Conservation (phyloP, 64 coral and sea anemone species). For the Montipora efflorescens region DNA sequence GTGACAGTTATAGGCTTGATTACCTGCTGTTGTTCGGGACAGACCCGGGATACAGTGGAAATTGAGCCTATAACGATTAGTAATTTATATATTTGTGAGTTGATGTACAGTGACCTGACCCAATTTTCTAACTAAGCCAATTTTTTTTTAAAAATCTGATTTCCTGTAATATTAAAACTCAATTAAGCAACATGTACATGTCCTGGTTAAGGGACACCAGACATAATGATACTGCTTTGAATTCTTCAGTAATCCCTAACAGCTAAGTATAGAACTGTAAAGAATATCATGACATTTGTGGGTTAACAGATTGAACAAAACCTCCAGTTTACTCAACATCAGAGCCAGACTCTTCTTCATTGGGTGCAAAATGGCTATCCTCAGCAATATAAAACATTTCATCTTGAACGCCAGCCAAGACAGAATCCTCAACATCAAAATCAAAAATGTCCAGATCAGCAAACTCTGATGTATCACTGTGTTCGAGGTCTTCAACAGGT, state of each 20-base stretch:
- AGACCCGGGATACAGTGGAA: too few relatives aligned
- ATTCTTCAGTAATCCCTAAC: neutral
- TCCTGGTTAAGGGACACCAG: neutral
- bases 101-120: too few relatives aligned
- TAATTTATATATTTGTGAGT: too few relatives aligned
- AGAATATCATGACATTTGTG: conserved; percentile 9
- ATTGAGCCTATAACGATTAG: too few relatives aligned
- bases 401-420: conserved; percentile 9
- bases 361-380: neutral
- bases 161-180: too few relatives aligned
- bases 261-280: conserved; percentile 10
- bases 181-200: too few relatives aligned
- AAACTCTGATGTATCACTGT: conserved; percentile 22
- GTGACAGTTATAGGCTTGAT: too few relatives aligned
- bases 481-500: conserved; percentile 9
- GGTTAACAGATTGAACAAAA: conserved; percentile 8
- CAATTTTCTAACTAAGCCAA: too few relatives aligned
- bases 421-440: conserved; percentile 30
- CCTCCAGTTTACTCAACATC: conserved; percentile 7
- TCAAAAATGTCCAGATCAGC: conserved; percentile 47
- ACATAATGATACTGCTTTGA: conserved; percentile 49
- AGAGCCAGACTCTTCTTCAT: conserved; percentile 6
- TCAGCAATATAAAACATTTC: neutral
- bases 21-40: too few relatives aligned
- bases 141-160: too few relatives aligned